phyloP scores from a whole-genome alignment of 2,113 vertebrate species.

The Crotophaga sulcirostris region DNA sequence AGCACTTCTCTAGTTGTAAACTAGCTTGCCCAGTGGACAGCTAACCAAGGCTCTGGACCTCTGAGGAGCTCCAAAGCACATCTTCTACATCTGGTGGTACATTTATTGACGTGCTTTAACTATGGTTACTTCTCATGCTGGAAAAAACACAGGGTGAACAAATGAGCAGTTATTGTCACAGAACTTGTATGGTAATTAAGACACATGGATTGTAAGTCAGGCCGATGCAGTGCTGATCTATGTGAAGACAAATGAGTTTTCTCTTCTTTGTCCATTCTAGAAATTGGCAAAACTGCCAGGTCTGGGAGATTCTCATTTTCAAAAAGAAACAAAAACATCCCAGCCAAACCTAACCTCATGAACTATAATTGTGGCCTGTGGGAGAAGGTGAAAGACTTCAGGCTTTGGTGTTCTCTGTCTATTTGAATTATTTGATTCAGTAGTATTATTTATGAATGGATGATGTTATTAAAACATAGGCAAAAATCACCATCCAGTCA shows the following conservation, averaged over 20 bases:
- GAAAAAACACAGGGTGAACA: not conserved
- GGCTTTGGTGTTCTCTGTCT: not conserved
- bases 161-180: not conserved
- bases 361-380: not conserved
- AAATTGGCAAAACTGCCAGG: not conserved
- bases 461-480: not conserved
- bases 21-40: not conserved
- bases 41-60: not conserved
- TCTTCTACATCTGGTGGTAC: not conserved
- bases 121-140: accelerated
- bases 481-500: not conserved
- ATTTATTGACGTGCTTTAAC: not conserved
- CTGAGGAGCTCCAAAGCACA: accelerated
- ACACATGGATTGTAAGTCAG: not conserved
- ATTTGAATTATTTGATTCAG: not conserved
- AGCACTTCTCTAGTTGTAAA: not conserved
- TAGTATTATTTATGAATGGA: not conserved
- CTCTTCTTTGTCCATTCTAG: not conserved
- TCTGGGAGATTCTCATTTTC: not conserved
- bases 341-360: not conserved
- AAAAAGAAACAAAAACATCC: not conserved
- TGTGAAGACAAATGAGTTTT: not conserved
- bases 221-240: not conserved
- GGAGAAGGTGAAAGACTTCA: not conserved
- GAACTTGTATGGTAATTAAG: not conserved